Conservation (phyloP, 2,888 invertebrate genomes). For the Pardosa pseudoannulata region DNA sequence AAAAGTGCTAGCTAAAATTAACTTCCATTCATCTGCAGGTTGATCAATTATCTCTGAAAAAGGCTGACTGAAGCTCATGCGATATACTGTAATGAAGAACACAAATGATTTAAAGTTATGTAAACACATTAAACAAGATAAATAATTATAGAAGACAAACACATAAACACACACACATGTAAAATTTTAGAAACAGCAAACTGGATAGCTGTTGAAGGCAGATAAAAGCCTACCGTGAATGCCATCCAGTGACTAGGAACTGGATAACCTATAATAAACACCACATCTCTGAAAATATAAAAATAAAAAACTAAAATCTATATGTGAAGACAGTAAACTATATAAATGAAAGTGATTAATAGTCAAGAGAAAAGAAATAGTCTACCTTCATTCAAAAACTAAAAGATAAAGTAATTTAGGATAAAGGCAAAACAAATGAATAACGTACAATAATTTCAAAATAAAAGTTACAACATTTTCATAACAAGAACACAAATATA, state of each 20-base stretch:
- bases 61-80: conserved; percentile 94
- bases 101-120: not conserved
- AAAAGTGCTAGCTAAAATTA: conserved; percentile 82
- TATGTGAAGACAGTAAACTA: not conserved
- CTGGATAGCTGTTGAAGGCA: conserved; percentile 31
- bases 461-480: too few species aligned
- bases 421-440: too few species aligned
- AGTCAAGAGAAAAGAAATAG: not conserved
- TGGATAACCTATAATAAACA: conserved; percentile 17
- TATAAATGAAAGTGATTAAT: not conserved
- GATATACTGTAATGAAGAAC: conserved; percentile 82
- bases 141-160: not conserved
- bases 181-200: not conserved
- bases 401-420: too few species aligned
- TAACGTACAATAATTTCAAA: too few species aligned
- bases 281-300: conserved; percentile 58
- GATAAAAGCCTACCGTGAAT: conserved; percentile 48
- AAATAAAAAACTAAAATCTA: not conserved
- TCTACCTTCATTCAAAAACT: too few species aligned
- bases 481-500: too few species aligned
- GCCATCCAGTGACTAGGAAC: conserved; percentile 31
- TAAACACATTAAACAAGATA: too few species aligned
- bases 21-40: conserved; percentile 91
- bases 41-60: conserved; percentile 89
- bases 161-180: not conserved